phyloP scores from a whole-genome alignment of 2,888 invertebrate genomes.

The Cephonodes hylas region DNA sequence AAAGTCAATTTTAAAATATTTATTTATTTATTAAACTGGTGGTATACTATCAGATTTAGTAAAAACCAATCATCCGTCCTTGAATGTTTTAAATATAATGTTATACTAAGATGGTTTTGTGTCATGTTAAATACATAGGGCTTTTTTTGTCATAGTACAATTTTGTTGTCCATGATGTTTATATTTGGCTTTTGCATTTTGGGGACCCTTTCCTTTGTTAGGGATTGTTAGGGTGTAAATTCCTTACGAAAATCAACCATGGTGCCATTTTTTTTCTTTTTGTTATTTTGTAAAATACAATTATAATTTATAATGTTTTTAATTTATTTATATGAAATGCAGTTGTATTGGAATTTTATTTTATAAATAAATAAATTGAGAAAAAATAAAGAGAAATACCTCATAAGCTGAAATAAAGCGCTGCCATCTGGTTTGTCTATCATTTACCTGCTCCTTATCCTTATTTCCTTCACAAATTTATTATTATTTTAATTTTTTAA shows the following conservation, averaged over 20 bases:
- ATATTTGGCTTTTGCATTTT: slow-evolving; percentile 41
- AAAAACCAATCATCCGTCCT: neutral
- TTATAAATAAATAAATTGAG: slow-evolving; percentile 23
- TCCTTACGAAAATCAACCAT: slow-evolving; percentile 47
- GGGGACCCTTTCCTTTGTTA: slow-evolving; percentile 40
- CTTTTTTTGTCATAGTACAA: neutral
- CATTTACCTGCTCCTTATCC: slow-evolving; percentile 51
- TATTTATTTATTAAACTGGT: neutral
- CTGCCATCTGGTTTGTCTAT: slow-evolving; percentile 39
- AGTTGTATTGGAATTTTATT: slow-evolving; percentile 21
- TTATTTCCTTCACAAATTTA: slow-evolving; percentile 26
- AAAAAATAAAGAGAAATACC: neutral
- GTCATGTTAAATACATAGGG: neutral
- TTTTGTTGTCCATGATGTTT: neutral
- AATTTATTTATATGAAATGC: neutral
- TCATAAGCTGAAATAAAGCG: slow-evolving; percentile 37
- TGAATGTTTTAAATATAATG: neutral
- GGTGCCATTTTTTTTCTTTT: slow-evolving; percentile 62
- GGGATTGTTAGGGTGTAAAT: slow-evolving; percentile 31
- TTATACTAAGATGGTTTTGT: neutral
- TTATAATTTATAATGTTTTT: neutral
- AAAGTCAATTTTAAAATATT: too few relatives aligned
- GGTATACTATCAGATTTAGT: neutral
- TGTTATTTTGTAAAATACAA: slow-evolving; percentile 18
- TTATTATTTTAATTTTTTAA: slow-evolving; percentile 6